Evolutionary conservation across 2,888 invertebrate species (phyloP), one percentile per base, ranked within the genome.

Genomic region (Cybosia mesomella): DNA sequence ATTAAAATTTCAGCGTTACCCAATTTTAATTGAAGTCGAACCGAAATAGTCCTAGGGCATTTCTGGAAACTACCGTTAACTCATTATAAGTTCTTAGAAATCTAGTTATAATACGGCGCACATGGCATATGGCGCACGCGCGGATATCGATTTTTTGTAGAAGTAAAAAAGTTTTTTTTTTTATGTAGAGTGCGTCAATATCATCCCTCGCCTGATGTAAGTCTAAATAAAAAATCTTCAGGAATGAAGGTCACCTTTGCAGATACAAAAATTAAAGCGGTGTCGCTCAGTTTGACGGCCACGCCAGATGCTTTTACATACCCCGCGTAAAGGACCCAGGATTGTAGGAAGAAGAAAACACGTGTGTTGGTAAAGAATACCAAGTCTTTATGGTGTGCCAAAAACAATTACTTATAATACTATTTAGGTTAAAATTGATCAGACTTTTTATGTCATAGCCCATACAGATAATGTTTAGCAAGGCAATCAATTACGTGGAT

Each of bases 371-470:
- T 28, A 28, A 28, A 28, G 28, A 28, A 28, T 28, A 4, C 5
- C 39, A 13, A 39, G 39, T 15, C 9, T n/a, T n/a, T n/a, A n/a
- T n/a, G n/a, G n/a, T n/a, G n/a, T n/a, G n/a, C n/a, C n/a, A n/a
- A n/a, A n/a, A n/a, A n/a, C n/a, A n/a, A n/a, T 5, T 7, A 49
- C 8, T 21, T 21, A 49, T n/a, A 53, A 21, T 7, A n/a, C 21
- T 21, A 21, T 21, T 24, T 24, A 11, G 4, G 11, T 3, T 24
- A 13, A 28, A 13, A 18, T 55, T 32, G 2, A 65, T 57, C 34
- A 54, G 9, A 55, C 74, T 79, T 73, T 79, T 65, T 76, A 79
- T 61, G 64, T 68, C 68, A 22, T 67, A 61, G 71, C 64, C 73
- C 68, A 79, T 70, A 24, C 54, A 21, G 22, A 55, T 55, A 13